These are phyloP conservation scores for Monomorium pharaonis DNA, from an alignment of 1,140 invertebrate species.

Conservation along the genomic window DNA sequence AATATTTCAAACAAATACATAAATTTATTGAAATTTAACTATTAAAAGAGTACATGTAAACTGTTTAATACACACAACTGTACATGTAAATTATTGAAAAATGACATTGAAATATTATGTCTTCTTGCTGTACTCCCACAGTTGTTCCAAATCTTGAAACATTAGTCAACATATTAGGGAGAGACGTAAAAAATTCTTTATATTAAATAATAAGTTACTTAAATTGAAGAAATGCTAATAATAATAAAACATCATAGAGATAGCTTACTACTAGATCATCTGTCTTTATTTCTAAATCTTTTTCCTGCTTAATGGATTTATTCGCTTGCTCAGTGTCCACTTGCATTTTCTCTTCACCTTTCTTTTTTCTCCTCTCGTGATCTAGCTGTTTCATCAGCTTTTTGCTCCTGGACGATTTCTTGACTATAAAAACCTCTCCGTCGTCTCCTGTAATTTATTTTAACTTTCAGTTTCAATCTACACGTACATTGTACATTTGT, in stretches of 20 bases:
- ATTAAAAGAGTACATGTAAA: constrained; percentile 6
- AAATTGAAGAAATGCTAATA: constrained; percentile 76
- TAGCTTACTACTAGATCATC: constrained; percentile 87
- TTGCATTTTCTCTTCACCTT: constrained; percentile 87
- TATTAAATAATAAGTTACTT: constrained; percentile 53
- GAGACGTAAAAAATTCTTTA: constrained; percentile 4
- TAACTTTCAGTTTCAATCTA: neutral
- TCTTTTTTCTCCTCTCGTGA: constrained; percentile 91
- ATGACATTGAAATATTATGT: constrained; percentile 32
- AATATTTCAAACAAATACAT: neutral
- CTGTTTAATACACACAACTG: neutral
- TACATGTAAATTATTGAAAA: constrained; percentile 33
- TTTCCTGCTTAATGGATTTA: constrained; percentile 84
- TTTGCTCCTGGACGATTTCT: constrained; percentile 97
- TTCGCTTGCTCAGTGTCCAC: constrained; percentile 83
- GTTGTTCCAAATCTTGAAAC: constrained; percentile 60
- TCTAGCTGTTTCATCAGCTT: constrained; percentile 94
- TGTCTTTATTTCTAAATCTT: constrained; percentile 87
- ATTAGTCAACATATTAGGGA: constrained; percentile 27
- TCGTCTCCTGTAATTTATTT: constrained; percentile 89
- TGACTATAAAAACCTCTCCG: constrained; percentile 96
- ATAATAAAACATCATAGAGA: constrained; percentile 84
- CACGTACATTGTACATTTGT: neutral
- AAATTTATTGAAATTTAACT: constrained; percentile 12
- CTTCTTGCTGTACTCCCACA: constrained; percentile 43